These are phyloP conservation scores for Thamnaconus septentrionalis DNA, from an alignment of 2,113 vertebrate genomes.

Conservation along the genomic window DNA sequence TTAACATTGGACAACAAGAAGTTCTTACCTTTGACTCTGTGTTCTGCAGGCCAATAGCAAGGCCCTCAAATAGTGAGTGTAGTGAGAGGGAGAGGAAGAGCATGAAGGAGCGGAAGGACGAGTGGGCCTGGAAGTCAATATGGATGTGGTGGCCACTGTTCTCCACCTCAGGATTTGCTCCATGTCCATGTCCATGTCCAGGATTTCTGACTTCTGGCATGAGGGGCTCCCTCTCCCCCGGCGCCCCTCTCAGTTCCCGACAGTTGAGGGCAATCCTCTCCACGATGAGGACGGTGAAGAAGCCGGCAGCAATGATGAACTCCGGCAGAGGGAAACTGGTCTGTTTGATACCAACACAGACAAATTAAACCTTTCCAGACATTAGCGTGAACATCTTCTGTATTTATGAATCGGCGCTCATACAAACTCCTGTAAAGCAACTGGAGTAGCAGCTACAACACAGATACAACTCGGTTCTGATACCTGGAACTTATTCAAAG, in stretches of 20 bases:
- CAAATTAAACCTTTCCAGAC: neutral
- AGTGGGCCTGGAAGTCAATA: constrained; percentile 75
- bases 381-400: no score
- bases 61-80: constrained; percentile 87
- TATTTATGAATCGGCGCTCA: neutral
- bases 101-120: constrained; percentile 83
- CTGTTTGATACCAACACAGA: constrained; percentile 46
- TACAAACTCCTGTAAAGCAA: no score
- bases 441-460: no score
- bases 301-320: constrained; percentile 85
- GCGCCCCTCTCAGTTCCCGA: constrained; percentile 17
- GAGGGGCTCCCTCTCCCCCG: constrained; percentile 67
- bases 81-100: constrained; percentile 88
- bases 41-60: constrained; percentile 86
- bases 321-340: constrained; percentile 79
- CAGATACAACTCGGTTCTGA: no score
- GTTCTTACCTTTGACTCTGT: constrained; percentile 73
- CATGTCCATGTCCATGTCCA: constrained; percentile 35
- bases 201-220: constrained; percentile 42
- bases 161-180: constrained; percentile 52
- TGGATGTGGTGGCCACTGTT: constrained; percentile 75
- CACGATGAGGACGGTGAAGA: constrained; percentile 85
- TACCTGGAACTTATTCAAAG: no score
- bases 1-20: no score
- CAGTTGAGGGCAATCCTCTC: constrained; percentile 82